Conservation (phyloP, 2,888 invertebrate species). For the Priapulus caudatus region DNA sequence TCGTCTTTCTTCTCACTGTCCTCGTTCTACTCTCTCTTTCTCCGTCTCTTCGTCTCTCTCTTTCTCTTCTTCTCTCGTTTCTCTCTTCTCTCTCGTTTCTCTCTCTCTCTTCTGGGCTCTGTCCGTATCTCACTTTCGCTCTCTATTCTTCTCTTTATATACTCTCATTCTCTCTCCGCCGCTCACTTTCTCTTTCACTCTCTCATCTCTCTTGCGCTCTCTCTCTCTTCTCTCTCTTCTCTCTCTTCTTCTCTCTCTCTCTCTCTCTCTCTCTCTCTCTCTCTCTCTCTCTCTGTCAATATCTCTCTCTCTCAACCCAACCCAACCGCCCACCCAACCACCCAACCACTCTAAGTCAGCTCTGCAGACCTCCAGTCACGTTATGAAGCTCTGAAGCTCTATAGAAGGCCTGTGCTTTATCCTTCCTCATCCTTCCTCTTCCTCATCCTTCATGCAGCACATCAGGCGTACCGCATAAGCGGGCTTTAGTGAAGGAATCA, state of each 20-base stretch:
- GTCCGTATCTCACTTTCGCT: background rate
- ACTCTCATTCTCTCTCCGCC: background rate
- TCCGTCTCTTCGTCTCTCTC: background rate
- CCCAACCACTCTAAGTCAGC: no score
- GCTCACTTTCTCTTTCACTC: background rate
- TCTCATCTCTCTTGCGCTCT: background rate
- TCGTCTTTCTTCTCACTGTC: background rate
- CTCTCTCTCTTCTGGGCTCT: background rate
- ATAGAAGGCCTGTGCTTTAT: no score
- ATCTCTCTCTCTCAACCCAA: background rate
- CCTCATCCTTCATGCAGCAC: no score
- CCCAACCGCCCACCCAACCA: no score
- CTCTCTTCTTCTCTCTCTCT: constrained; percentile 3
- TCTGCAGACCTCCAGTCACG: no score
- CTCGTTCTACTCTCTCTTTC: background rate
- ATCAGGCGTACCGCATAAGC: no score
- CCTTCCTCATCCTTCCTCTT: no score
- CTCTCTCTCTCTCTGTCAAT: background rate
- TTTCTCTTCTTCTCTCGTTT: constrained; percentile 1
- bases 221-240: constrained; percentile 3
- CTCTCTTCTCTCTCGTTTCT: background rate
- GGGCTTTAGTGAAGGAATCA: no score
- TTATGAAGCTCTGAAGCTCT: no score
- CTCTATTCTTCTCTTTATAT: background rate
- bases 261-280: constrained; percentile 3